Evolutionary conservation across 37 sponge, comb jelly and placozoan species (phyloP).

Genomic region (Cladorhizidae sp.): DNA sequence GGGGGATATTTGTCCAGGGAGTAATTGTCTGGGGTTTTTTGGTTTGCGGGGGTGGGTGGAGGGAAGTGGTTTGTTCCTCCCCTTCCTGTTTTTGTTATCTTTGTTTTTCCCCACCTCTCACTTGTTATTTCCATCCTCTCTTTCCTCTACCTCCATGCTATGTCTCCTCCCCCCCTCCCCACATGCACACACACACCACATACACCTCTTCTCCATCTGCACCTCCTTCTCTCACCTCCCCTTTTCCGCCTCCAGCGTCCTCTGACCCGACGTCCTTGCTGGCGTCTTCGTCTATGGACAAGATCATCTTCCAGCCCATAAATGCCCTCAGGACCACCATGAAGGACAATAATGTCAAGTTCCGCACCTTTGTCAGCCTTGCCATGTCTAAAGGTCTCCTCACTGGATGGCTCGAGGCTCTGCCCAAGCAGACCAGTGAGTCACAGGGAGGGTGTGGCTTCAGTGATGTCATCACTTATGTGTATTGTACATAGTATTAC

Average conservation of each 20-base stretch:
- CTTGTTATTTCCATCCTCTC: no score
- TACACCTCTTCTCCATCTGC: neutral
- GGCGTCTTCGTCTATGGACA: slow-evolving; percentile 24
- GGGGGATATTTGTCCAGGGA: no score
- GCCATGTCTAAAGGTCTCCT: slow-evolving; percentile 48
- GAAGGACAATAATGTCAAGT: slow-evolving; percentile 67
- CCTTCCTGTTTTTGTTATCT: no score
- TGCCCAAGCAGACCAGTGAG: slow-evolving; percentile 53
- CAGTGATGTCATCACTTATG: no score
- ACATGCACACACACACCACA: slow-evolving; percentile 5
- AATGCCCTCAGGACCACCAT: slow-evolving; percentile 20
- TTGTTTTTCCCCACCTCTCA: neutral
- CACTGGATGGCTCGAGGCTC: slow-evolving; percentile 31
- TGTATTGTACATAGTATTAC: no score
- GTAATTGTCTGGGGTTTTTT: no score
- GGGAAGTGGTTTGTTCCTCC: no score
- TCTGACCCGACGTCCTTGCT: slow-evolving; percentile 9
- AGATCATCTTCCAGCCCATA: slow-evolving; percentile 49
- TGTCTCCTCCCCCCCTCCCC: no score
- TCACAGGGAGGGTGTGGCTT: no score
- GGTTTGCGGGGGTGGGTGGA: no score
- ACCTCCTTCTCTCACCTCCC: neutral
- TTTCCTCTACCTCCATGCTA: no score
- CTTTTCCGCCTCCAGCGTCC: neutral
- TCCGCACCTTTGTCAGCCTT: slow-evolving; percentile 67